phyloP scores from a whole-genome alignment of 2,113 vertebrate species.

The Cinclus cinclus region DNA sequence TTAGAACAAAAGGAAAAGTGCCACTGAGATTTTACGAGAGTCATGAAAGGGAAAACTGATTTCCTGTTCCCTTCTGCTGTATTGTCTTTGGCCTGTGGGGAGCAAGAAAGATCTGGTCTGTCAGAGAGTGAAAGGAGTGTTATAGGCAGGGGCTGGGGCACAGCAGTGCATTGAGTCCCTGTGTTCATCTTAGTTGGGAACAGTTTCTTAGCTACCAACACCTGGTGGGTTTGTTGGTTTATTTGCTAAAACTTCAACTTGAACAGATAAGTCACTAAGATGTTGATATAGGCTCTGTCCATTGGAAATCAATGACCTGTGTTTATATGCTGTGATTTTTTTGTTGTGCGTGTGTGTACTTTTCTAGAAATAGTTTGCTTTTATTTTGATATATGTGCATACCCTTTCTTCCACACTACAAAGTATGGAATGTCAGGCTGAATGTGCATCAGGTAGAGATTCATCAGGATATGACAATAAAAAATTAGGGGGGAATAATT shows the following conservation, averaged over 20 bases:
- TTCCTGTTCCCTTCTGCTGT: conserved; percentile 1
- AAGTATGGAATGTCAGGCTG: not conserved
- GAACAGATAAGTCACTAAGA: not conserved
- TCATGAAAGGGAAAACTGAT: not conserved
- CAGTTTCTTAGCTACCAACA: not conserved
- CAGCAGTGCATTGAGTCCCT: not conserved
- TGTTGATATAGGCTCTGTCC: not conserved
- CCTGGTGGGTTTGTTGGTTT: not conserved
- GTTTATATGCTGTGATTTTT: not conserved
- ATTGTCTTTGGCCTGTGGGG: not conserved
- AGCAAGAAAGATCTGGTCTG: not conserved
- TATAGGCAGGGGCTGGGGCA: not conserved
- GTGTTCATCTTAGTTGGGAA: not conserved
- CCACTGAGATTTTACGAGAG: not conserved
- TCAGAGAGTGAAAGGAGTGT: not conserved
- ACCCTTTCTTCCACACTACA: not conserved
- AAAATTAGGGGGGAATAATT: not conserved
- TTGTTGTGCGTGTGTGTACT: not conserved
- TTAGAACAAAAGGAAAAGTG: not conserved
- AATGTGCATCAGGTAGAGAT: not conserved
- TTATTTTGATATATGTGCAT: not conserved
- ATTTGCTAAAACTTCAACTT: not conserved
- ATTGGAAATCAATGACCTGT: not conserved
- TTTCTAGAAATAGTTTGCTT: not conserved
- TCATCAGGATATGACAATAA: not conserved